These are phyloP conservation scores for Drosophila pseudotalamancana DNA, from an alignment of 2,888 invertebrate species.

Conservation along the genomic window DNA sequence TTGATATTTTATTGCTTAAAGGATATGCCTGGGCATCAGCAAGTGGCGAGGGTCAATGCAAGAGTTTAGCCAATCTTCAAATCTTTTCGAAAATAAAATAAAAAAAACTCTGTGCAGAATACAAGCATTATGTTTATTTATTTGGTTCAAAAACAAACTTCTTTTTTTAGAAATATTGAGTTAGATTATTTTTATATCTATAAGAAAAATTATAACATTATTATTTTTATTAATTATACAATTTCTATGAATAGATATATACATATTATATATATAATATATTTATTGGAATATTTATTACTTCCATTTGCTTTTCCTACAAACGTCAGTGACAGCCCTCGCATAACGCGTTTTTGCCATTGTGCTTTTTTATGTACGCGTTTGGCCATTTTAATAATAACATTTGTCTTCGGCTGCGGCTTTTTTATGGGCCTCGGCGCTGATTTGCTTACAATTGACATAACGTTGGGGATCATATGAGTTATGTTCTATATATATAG, in stretches of 20 bases:
- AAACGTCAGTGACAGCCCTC: conserved; percentile 19
- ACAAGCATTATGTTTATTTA: too few species aligned
- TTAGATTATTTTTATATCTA: too few species aligned
- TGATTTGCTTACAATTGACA: conserved; percentile 78
- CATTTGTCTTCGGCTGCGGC: conserved; percentile 70
- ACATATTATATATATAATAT: too few species aligned
- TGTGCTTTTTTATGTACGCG: conserved; percentile 50
- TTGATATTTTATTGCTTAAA: conserved; percentile 76
- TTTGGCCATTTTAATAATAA: conserved; percentile 71
- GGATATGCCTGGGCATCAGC: conserved; percentile 52
- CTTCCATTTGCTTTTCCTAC: not conserved
- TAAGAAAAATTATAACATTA: too few species aligned
- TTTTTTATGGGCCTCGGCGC: conserved; percentile 59
- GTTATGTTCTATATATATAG: too few species aligned
- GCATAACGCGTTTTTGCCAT: conserved; percentile 37
- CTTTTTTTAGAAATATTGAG: too few species aligned
- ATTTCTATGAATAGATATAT: too few species aligned
- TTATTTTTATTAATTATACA: too few species aligned
- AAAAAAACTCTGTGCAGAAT: too few species aligned
- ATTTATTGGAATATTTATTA: too few species aligned
- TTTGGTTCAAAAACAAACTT: too few species aligned
- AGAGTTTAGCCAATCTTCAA: not conserved
- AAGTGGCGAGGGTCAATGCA: conserved; percentile 41
- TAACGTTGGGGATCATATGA: conserved; percentile 67
- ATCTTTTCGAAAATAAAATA: too few species aligned